Evolutionary conservation across 2,888 invertebrate genomes (phyloP), one percentile per base, ranked within the genome.

Genomic region (Crematogaster levior): DNA sequence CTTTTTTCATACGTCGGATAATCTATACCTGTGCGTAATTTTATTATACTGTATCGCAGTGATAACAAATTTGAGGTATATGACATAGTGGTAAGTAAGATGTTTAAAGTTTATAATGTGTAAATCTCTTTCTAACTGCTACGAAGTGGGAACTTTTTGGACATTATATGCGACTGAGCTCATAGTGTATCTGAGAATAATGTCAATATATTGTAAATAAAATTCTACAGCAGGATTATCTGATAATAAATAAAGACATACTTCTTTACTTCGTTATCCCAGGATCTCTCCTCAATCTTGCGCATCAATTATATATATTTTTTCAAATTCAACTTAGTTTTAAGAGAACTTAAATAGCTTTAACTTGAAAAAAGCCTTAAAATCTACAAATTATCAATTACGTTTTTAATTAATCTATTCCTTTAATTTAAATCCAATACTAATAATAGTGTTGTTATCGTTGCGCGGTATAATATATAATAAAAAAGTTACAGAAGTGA

Each of bases 151-250:
- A 84, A 83, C 82, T 88, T 90, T 90, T 91, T 86, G 85, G 90
- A 87, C 70, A 85, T 89, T 89, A 89, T 88, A 89, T 86, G 90
- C 84, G 90, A 91, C 91, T 91, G 92, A 91, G 74, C 80, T 83
- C 80, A 68, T 75, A 75, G 66, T 86, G 84, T 91, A 89, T 89
- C 86, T 86, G 84, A 91, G 84, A 86, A 90, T n/a, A n/a, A n/a
- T 91, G 91, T 92, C 91, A 91, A 90, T 90, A 91, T 88, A 89
- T 91, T 92, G 92, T 92, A 92, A 91, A 92, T 90, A 91, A 91
- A 90, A 87, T 86, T 91, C 87, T 90, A 89, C 89, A 82, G 84
- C 89, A 90, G 87, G 88, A 89, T 84, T 90, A 91, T 84, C 87
- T 89, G 85, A 83, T 73, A 88, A 89, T 86, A 89, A 90, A 87